Evolutionary conservation across 2,888 invertebrate species (phyloP), one percentile per base, ranked within the genome.

Genomic region (Eupithecia exiguata): DNA sequence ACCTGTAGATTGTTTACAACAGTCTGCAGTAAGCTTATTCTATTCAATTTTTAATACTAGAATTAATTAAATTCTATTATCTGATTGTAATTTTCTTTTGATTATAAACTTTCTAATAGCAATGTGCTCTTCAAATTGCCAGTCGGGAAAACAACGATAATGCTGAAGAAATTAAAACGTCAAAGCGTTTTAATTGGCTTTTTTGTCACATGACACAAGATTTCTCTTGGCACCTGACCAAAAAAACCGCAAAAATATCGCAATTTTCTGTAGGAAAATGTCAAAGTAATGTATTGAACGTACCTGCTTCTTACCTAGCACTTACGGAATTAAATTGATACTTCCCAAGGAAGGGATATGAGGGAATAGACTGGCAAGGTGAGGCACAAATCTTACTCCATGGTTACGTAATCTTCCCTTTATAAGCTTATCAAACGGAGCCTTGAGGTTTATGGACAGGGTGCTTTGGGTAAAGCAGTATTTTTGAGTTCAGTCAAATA

Each of bases 301-400:
- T 25, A 63, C 74, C 74, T 66, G 68, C 65, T 71, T 75, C 67
- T 49, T 38, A 46, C 66, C 38, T 72, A 58, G n/a, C 58, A 38
- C 72, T 83, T 81, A 77, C 77, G 76, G 82, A 84, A 86, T 86
- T 84, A 85, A 86, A 86, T 83, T 84, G 82, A 81, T 84, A 84
- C 82, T 84, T 83, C 82, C 82, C 79, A 66, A 66, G 78, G 75
- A 84, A 81, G 21, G 84, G 79, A 82, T 83, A 85, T 80, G 78
- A 76, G 72, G 76, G 69, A 53, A 72, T 75, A 77, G 81, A 79
- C 79, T 78, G 80, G 77, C 77, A 76, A 74, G 74, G 74, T 74
- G 68, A 71, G 68, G 65, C 66, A 70, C 75, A 74, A 68, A 77
- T 77, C 77, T 78, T 75, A 72, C 40, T 63, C 69, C 67, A 67